These are phyloP conservation scores for Polyploca ridens DNA, from an alignment of 2,888 invertebrate species.

Conservation along the genomic window DNA sequence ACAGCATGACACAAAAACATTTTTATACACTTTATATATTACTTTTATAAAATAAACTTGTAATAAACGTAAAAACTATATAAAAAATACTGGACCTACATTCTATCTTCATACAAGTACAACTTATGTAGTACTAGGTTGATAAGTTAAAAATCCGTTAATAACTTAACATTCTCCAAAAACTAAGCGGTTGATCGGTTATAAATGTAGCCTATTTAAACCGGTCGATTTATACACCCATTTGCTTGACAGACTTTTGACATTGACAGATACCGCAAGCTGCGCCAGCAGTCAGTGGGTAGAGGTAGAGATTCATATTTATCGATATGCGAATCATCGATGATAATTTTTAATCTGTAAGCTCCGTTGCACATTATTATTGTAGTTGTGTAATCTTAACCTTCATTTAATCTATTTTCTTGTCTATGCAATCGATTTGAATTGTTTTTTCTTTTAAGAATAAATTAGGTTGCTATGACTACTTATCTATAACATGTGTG, in stretches of 20 bases:
- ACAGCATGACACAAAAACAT: conserved; percentile 26
- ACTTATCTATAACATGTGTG: too few relatives aligned
- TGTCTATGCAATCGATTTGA: too few relatives aligned
- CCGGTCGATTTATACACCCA: background rate
- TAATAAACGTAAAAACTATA: conserved; percentile 28
- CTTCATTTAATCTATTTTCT: too few relatives aligned
- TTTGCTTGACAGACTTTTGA: background rate
- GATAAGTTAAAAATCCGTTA: background rate
- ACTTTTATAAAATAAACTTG: conserved; percentile 25
- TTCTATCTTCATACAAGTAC: background rate
- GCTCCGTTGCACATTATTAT: too few relatives aligned
- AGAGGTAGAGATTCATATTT: too few relatives aligned
- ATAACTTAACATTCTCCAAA: background rate
- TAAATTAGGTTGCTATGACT: too few relatives aligned
- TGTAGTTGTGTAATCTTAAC: too few relatives aligned
- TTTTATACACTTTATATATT: conserved; percentile 36
- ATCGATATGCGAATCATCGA: too few relatives aligned
- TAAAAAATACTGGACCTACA: conserved; percentile 15
- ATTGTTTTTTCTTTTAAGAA: too few relatives aligned
- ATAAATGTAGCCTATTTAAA: background rate
- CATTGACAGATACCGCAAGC: background rate
- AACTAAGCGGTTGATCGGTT: background rate
- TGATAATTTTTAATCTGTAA: too few relatives aligned
- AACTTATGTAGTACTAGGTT: background rate
- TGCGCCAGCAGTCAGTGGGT: too few relatives aligned